A percentile compares a stretch with the other conserved stretches of the same genome.
These are phyloP conservation scores for Galerucella pusilla DNA, from an alignment of 2,888 invertebrate genomes.

Conservation along the genomic window DNA sequence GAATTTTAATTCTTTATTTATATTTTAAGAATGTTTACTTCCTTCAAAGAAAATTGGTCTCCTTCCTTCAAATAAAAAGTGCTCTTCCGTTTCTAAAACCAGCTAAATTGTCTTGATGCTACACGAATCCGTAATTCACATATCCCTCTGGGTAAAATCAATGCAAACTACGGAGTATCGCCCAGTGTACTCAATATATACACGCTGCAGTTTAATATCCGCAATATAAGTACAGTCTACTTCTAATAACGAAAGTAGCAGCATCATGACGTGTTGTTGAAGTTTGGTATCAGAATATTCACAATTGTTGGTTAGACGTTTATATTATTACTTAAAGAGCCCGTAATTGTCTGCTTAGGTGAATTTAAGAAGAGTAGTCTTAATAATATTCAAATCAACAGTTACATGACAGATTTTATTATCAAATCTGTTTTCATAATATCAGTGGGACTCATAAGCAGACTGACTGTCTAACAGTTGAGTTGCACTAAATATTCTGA, in stretches of 20 bases:
- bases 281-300: background rate
- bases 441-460: too few species aligned
- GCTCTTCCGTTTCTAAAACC: background rate
- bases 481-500: too few species aligned
- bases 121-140: conserved; percentile 9
- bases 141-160: conserved; percentile 17
- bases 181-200: background rate
- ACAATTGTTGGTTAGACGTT: background rate
- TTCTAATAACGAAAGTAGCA: conserved; percentile 13
- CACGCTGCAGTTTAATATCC: conserved; percentile 16
- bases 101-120: background rate
- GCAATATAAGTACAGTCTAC: conserved; percentile 12
- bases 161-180: conserved; percentile 7
- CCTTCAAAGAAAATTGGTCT: background rate
- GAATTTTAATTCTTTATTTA: too few species aligned
- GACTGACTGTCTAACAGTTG: too few species aligned
- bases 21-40: too few species aligned
- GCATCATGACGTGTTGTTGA: background rate
- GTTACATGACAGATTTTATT: too few species aligned
- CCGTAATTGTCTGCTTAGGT: background rate
- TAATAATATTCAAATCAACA: too few species aligned
- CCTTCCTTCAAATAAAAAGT: background rate
- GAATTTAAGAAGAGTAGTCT: background rate
- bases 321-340: background rate
- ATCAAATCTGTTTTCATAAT: too few species aligned